Conservation (phyloP, 2,888 invertebrate species). For the Agonopterix subpropinquella region DNA sequence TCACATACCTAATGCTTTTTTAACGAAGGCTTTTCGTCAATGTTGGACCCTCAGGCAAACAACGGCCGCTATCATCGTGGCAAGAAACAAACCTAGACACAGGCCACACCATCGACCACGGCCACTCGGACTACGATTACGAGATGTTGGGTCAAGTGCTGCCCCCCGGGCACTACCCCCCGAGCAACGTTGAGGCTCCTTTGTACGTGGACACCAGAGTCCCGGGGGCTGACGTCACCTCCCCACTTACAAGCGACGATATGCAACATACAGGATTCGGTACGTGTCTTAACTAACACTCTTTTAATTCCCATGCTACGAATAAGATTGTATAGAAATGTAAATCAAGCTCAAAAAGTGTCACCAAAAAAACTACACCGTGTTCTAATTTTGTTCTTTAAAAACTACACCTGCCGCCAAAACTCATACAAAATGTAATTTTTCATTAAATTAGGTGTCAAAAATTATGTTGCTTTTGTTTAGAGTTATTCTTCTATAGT, state of each 20-base stretch:
- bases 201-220: constrained; percentile 82
- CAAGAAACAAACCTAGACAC: constrained; percentile 94
- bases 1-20: too few relatives aligned
- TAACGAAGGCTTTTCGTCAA: too few relatives aligned
- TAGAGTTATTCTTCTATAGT: too few relatives aligned
- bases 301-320: too few relatives aligned
- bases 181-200: constrained; percentile 66
- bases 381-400: too few relatives aligned
- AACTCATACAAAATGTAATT: too few relatives aligned
- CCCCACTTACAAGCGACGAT: constrained; percentile 62
- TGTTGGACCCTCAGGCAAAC: constrained; percentile 30
- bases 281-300: constrained; percentile 20
- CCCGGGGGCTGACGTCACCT: constrained; percentile 41
- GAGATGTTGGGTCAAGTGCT: constrained; percentile 33
- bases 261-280: constrained; percentile 55
- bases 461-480: too few relatives aligned
- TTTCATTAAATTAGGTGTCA: too few relatives aligned
- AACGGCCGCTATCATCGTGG: constrained; percentile 82
- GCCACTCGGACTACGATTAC: constrained; percentile 61
- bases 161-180: constrained; percentile 50
- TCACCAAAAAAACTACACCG: too few relatives aligned
- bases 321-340: too few relatives aligned
- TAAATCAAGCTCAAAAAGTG: too few relatives aligned
- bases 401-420: too few relatives aligned
- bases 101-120: constrained; percentile 84